Conservation (phyloP, 2,888 invertebrate genomes). For the Lingula anatina region DNA sequence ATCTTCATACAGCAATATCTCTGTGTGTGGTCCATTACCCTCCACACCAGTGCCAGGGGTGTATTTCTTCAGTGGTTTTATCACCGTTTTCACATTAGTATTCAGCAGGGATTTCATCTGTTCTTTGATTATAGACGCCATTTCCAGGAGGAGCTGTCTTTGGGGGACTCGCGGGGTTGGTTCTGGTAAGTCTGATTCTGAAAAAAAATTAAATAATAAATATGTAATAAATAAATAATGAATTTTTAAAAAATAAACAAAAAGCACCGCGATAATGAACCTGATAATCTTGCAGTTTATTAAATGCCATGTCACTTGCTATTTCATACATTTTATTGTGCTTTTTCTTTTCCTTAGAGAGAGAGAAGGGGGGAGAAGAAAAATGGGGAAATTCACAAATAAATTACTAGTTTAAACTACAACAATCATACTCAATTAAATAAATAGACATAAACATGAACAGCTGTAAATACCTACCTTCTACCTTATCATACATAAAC, state of each 20-base stretch:
- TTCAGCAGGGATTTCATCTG: constrained; percentile 36
- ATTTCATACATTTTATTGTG: too few relatives aligned
- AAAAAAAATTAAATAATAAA: neutral
- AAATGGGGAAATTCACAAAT: too few relatives aligned
- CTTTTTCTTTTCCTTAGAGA: too few relatives aligned
- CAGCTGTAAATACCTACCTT: too few relatives aligned
- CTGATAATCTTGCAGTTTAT: too few relatives aligned
- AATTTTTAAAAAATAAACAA: neutral
- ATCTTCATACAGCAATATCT: constrained; percentile 45
- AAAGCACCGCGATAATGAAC: too few relatives aligned
- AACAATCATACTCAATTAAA: too few relatives aligned
- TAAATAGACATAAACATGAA: too few relatives aligned
- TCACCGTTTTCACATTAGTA: constrained; percentile 38
- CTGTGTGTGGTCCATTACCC: constrained; percentile 35
- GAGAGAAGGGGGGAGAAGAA: too few relatives aligned
- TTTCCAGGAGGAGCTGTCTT: constrained; percentile 43
- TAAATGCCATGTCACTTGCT: too few relatives aligned
- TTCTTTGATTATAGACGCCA: constrained; percentile 46
- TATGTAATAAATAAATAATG: neutral
- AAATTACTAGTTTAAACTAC: too few relatives aligned
- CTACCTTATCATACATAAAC: too few relatives aligned
- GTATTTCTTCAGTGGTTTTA: constrained; percentile 39
- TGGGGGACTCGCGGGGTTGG: constrained; percentile 42
- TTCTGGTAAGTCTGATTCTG: constrained; percentile 29
- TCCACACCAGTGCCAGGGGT: constrained; percentile 13